Percentiles rank a stretch among this genome's conserved stretches.
Conservation (phyloP, 92 coral and sea anemone species). For the Plumapathes pennacea region DNA sequence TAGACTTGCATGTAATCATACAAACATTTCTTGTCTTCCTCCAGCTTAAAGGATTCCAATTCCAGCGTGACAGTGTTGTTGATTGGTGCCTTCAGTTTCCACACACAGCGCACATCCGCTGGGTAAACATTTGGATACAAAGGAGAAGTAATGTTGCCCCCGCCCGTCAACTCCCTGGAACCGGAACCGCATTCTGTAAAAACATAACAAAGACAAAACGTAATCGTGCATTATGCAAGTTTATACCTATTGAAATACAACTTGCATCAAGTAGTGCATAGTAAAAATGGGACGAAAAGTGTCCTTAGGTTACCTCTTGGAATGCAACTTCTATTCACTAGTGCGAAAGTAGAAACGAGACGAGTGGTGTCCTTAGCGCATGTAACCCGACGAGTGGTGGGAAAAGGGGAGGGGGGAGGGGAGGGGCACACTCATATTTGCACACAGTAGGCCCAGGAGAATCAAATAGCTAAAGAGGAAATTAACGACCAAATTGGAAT, state of each 20-base stretch:
- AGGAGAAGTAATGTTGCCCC: slow-evolving; percentile 69
- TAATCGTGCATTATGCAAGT: not conserved
- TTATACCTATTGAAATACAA: not conserved
- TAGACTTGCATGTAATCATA: slow-evolving; percentile 75
- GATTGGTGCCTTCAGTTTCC: slow-evolving; percentile 64
- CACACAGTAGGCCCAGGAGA: no score
- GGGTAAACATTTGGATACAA: slow-evolving; percentile 47
- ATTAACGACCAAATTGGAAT: no score
- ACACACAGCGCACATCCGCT: slow-evolving; percentile 36
- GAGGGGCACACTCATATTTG: no score
- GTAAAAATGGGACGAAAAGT: no score
- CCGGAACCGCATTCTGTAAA: slow-evolving; percentile 41
- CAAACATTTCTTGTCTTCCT: slow-evolving; percentile 87
- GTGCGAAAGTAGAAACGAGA: no score
- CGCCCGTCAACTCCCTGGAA: not conserved
- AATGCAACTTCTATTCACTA: no score
- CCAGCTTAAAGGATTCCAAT: slow-evolving; percentile 62
- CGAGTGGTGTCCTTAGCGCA: no score
- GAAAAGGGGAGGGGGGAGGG: no score
- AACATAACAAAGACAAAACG: not conserved
- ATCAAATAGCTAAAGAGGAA: no score
- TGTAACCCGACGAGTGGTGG: no score
- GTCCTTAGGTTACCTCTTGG: no score
- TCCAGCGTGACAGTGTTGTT: slow-evolving; percentile 72
- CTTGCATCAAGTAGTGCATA: not conserved